Base-by-base conservation (phyloP, 2,888 invertebrate genomes). In the Drosophila multiciliata region DNA sequence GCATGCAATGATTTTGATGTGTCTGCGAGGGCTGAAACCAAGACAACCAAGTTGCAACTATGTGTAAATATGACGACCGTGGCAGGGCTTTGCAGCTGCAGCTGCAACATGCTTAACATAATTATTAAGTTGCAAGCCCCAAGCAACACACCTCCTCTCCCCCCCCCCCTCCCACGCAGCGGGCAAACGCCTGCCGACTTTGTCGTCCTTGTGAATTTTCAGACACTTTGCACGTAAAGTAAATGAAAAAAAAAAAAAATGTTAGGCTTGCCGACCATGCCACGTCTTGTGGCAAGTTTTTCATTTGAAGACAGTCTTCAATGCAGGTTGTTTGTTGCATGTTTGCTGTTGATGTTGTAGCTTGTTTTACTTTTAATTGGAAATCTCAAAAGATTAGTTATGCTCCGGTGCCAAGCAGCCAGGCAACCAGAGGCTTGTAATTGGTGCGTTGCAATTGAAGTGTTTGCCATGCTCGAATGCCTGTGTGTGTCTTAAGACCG, bases 331-430 rank as follows among this genome's bases (percentile, higher is more conserved):
- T 65, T 40, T 57, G 77, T 53, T 58, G 71, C 49, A 40, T 68
- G 73, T 63, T 73, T 32, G 70, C 66, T 72, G 70, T 62, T 66
- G 65, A 54, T 65, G 71, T 66, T 81, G 74, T 75, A 78, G 83
- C 89, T 87, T 90, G 89, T 77, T 89, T 87, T 87, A 89, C 76
- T 87, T 87, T 87, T 87, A 87, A 87, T 87, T 87, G 87, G 87
- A 87, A 90, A 87, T 90, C 87, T 87, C 87, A 87, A 87, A 90
- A 90, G 87, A 87, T 87, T 87, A 90, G 89, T 87, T 87, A 87
- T 90, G 87, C 87, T 83, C 81, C 90, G 87, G 80, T 89, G 89
- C 87, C 89, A 79, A 89, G 84, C 75, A 83, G 78, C 66, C 57
- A 60, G 52, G 53, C 40, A 52, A 63, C 60, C 23, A 55, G 64